A percentile compares a stretch with the other conserved stretches of the same genome.
Evolutionary conservation across 2,888 invertebrate genomes (phyloP).

Genomic region (Cantharis rufa): DNA sequence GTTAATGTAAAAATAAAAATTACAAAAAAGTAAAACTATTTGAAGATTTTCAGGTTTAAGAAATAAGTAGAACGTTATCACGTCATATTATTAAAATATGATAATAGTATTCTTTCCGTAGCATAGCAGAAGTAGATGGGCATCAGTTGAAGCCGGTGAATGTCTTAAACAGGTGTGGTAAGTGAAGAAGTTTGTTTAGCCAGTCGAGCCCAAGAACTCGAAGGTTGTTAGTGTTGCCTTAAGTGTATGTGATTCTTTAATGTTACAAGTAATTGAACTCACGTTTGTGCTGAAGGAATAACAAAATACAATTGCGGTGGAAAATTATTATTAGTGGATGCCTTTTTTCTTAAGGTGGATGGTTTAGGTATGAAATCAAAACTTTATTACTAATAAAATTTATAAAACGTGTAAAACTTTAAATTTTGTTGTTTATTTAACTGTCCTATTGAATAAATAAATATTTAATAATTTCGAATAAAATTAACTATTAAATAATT

Average conservation of each 20-base stretch:
- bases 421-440: neutral
- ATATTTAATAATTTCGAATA: neutral
- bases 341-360: neutral
- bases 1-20: neutral
- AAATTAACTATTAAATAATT: neutral
- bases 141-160: constrained; percentile 24
- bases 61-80: neutral
- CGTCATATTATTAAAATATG: constrained; percentile 1
- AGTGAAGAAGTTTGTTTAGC: constrained; percentile 32
- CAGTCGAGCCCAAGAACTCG: constrained; percentile 36
- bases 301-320: neutral
- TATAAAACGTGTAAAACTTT: neutral
- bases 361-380: neutral
- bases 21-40: neutral
- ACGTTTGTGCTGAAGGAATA: neutral
- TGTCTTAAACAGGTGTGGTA: constrained; percentile 34
- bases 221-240: constrained; percentile 25
- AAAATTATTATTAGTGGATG: neutral
- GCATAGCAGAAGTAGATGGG: constrained; percentile 15
- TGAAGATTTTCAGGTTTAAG: neutral
- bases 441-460: neutral
- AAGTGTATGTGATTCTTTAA: constrained; percentile 11
- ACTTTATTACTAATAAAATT: neutral
- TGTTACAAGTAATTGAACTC: neutral
- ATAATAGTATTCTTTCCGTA: neutral